These are phyloP conservation scores for Nibea albiflora DNA, from an alignment of 2,113 vertebrate species.

Conservation along the genomic window DNA sequence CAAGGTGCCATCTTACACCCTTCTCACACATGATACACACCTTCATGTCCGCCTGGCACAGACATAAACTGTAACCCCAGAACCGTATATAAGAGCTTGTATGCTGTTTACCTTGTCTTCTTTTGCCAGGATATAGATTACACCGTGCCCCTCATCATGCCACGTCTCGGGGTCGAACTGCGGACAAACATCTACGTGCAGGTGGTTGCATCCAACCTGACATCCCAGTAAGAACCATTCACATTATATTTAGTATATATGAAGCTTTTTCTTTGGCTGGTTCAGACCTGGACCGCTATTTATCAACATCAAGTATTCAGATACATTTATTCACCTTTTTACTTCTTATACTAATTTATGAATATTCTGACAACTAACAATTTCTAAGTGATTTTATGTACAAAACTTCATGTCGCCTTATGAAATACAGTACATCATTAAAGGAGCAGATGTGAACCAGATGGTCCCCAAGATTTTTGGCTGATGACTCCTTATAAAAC, in stretches of 20 bases:
- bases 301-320: conserved; percentile 7
- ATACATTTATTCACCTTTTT: background rate
- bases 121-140: conserved; percentile 74
- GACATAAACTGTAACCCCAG: conserved; percentile 9
- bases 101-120: conserved; percentile 3
- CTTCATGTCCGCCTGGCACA: background rate
- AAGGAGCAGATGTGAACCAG: background rate
- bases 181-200: conserved; percentile 75
- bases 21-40: background rate
- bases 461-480: no score
- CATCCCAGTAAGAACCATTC: conserved; percentile 76
- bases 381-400: no score
- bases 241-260: background rate
- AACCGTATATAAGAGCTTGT: background rate
- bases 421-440: no score
- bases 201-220: conserved; percentile 80
- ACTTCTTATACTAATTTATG: background rate
- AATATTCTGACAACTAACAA: background rate
- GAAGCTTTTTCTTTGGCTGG: background rate
- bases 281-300: background rate
- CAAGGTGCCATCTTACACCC: conserved; percentile 41
- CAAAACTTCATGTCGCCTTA: no score
- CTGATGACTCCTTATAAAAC: no score
- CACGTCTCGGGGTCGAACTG: conserved; percentile 75
- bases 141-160: conserved; percentile 66